A percentile compares a stretch with the other conserved stretches of the same genome.
Conservation (phyloP, 2,888 invertebrate species). For the Platycheirus albimanus region DNA sequence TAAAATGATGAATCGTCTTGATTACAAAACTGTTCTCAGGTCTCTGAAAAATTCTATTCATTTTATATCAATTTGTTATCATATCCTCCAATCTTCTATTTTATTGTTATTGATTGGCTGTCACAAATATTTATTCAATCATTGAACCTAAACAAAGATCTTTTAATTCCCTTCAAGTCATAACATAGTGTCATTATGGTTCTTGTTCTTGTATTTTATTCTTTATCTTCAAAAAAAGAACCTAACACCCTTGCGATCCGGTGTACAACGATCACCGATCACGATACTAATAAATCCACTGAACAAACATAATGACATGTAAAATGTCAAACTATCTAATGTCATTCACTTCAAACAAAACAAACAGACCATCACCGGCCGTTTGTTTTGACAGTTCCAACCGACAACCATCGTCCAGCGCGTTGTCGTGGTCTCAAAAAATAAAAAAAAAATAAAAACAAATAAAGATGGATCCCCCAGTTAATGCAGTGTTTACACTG, state of each 20-base stretch:
- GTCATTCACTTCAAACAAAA: constrained; percentile 38
- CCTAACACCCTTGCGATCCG: no score
- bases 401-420: constrained; percentile 24
- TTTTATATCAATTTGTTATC: constrained; percentile 19
- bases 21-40: no score
- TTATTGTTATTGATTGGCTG: constrained; percentile 43
- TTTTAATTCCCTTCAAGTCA: not conserved
- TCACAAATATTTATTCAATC: constrained; percentile 39
- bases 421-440: constrained; percentile 1
- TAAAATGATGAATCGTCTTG: no score
- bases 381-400: constrained; percentile 48
- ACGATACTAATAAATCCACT: constrained; percentile 51
- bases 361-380: constrained; percentile 50
- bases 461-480: constrained; percentile 25
- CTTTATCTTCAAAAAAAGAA: no score
- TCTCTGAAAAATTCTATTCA: no score
- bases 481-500: constrained; percentile 52
- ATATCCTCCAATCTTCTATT: not conserved
- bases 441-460: constrained; percentile 1
- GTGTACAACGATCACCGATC: constrained; percentile 27
- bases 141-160: constrained; percentile 24
- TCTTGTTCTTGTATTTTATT: no score
- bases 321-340: constrained; percentile 68
- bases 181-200: not conserved
- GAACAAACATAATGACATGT: constrained; percentile 67